Evolutionary conservation across 92 coral and sea anemone species (phyloP), one percentile per base, ranked within the genome.

Genomic region (Diadumene lineata): DNA sequence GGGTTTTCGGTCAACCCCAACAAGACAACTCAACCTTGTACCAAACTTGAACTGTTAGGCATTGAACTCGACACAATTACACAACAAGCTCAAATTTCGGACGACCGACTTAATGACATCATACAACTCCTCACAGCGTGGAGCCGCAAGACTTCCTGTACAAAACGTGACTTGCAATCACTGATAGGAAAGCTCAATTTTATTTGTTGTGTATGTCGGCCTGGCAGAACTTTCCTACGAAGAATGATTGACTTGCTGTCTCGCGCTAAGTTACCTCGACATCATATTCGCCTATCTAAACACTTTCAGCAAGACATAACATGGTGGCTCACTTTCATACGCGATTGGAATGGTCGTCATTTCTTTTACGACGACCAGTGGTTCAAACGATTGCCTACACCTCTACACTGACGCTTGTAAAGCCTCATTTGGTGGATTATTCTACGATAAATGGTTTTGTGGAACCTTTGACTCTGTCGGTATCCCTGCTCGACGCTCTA

Each of bases 241-340:
- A 6, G 48, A 6, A 38, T 38, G 48, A 38, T 38, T 13, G 48
- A 38, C 48, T 13, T 38, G 7, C 13, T 38, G 48, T 38, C 7
- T 13, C 13, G 48, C 48, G 6, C 13, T 38, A 6, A 13, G 7
- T 6, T 4, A 4, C 7, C 6, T 13, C 27, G 0, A 27, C 69
- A 64, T 22, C 69, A 34, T 11, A 64, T 64, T 11, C 43, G 43
- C 13, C 69, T 64, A 34, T 27, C 27, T 64, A 22, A 34, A 31
- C 38, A 64, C 11, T 64, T 64, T 23, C 27, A 29, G 69, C 27
- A 64, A 30, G 69, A 64, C 43, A 16, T 64, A 1, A 43, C 43
- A 9, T 31, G 69, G 69, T 31, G 50, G 69, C 8, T 27, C 13
- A 43, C 27, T 11, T 64, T 64, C 38, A 11, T 64, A 16, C 10